Evolutionary conservation across 1,140 invertebrate genomes (phyloP).

Genomic region (Delia radicum): DNA sequence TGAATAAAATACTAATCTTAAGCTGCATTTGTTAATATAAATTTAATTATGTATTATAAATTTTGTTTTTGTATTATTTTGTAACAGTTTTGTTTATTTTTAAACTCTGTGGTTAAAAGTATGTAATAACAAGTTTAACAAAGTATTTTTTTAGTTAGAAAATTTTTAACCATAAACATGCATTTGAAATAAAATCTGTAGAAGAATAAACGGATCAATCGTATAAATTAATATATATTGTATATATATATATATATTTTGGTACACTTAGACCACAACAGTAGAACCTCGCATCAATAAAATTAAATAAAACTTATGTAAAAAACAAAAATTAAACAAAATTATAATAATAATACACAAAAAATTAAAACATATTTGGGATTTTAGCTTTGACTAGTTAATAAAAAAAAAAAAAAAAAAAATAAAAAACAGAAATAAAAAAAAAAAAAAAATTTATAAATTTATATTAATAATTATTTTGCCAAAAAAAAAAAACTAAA

Average conservation of each 20-base stretch:
- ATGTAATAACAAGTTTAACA: slow-evolving; percentile 1
- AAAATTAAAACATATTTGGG: slow-evolving; percentile 10
- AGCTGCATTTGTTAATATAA: neutral
- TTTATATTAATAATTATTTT: neutral
- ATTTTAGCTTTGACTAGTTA: slow-evolving; percentile 23
- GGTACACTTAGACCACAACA: slow-evolving; percentile 3
- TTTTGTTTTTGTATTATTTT: neutral
- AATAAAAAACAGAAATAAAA: neutral
- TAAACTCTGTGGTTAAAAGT: neutral
- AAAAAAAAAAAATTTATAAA: too few relatives aligned
- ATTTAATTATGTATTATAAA: neutral
- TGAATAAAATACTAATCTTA: neutral
- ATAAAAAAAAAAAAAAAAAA: neutral
- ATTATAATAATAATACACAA: neutral
- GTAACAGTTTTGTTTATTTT: neutral
- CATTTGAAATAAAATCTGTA: neutral
- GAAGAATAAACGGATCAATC: neutral
- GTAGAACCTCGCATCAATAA: neutral
- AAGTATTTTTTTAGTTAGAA: neutral
- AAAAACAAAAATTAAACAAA: neutral
- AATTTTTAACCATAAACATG: neutral
- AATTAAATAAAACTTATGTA: neutral
- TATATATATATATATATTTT: neutral
- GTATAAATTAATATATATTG: too few relatives aligned
- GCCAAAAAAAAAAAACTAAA: neutral